Base-by-base conservation (phyloP, 2,797 vertebrate species). In the Acropternis orthonyx region DNA sequence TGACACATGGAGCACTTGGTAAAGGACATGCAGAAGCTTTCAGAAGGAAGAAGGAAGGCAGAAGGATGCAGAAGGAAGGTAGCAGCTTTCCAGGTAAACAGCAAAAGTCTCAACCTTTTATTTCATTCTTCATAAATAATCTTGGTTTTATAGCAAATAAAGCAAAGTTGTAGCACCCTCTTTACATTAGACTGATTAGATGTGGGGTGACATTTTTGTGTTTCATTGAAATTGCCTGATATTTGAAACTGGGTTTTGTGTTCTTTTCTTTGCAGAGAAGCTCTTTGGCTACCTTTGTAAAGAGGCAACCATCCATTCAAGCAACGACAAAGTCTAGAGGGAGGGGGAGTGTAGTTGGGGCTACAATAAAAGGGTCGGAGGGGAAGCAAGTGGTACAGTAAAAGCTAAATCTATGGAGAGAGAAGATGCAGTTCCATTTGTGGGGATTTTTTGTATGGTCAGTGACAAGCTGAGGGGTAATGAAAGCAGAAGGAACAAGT, bases 11-110 rank as follows among this genome's bases (percentile, higher is more conserved):
- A 98, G 87, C 97, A 98, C 32, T 97, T 99, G 73, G 69, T 97
- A 76, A 98, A 97, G 13, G 98, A 98, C 88, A 98, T 98, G 93
- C 96, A 98, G 92, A 99, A 99, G 76, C 98, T 99, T 52, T 77
- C 21, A 34, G n/a, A 23, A 34, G 24, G n/a, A 77, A 63, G 48
- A 43, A 23, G 22, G 26, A 26, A 98, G 90, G 98, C 97, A 77
- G 98, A 58, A 36, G 9, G n/a, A 34, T 56, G 14, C 5, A 68
- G 41, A 28, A 28, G 14, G 32, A 26, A 98, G 88, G 98, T 97
- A 76, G 98, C 98, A 14, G 92, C 98, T 37, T 96, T 98, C 48
- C 98, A 99, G 98, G 98, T 99, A 97, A 94, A 48, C 18, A 49
- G 12, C 68, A 21, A 22, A 59, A 85, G 13, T 59, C 27, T 44